Evolutionary conservation across 1,140 invertebrate species (phyloP).

Genomic region (Hylaeus anthracinus): DNA sequence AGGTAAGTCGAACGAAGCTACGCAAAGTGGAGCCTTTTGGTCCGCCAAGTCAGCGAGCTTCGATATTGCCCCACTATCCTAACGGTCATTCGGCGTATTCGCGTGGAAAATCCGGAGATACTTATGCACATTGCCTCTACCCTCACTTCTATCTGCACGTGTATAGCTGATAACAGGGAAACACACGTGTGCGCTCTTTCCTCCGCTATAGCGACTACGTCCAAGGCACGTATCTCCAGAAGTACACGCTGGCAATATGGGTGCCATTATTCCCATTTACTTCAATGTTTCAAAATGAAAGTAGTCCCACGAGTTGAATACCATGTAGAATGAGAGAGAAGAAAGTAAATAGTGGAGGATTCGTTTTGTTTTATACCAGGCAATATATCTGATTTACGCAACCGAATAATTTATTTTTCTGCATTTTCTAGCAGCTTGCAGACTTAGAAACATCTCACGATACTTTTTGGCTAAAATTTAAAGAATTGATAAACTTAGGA

Average conservation of each 20-base stretch:
- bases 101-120: slow-evolving; percentile 7
- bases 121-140: slow-evolving; percentile 27
- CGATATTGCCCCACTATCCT: slow-evolving; percentile 34
- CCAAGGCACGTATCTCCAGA: background rate
- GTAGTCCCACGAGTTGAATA: too few relatives aligned
- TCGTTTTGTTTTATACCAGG: too few relatives aligned
- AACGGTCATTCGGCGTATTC: slow-evolving; percentile 41
- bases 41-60: slow-evolving; percentile 46
- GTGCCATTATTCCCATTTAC: background rate
- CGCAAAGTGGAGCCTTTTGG: slow-evolving; percentile 4
- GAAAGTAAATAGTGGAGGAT: too few relatives aligned
- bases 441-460: too few relatives aligned
- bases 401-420: too few relatives aligned
- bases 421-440: too few relatives aligned
- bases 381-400: too few relatives aligned
- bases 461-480: too few relatives aligned
- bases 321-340: too few relatives aligned
- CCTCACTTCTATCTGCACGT: slow-evolving; percentile 19
- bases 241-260: background rate
- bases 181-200: slow-evolving; percentile 7
- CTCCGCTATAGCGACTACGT: too few relatives aligned
- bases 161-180: slow-evolving; percentile 18
- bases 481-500: too few relatives aligned
- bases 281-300: background rate
- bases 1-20: background rate